These are phyloP conservation scores for Caerostris darwini DNA, from an alignment of 1,140 invertebrate genomes.

Conservation along the genomic window DNA sequence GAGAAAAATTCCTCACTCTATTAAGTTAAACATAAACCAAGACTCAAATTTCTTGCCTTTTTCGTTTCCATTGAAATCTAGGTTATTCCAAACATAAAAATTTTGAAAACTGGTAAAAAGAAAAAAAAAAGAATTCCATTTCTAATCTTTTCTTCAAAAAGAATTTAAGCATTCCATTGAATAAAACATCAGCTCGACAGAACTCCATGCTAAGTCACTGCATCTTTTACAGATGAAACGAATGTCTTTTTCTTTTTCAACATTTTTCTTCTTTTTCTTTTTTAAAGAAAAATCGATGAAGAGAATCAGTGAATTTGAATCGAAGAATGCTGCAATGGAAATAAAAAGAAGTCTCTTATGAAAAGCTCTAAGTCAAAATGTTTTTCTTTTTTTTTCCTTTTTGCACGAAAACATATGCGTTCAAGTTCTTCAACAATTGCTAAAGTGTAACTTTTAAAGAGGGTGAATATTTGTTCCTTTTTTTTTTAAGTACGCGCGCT, in stretches of 20 bases:
- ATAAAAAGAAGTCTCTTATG: too few species aligned
- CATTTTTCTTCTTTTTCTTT: neutral
- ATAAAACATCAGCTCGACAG: slow-evolving; percentile 60
- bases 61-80: neutral
- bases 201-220: slow-evolving; percentile 17
- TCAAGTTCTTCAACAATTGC: neutral
- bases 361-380: neutral
- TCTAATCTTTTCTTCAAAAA: slow-evolving; percentile 39
- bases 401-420: neutral
- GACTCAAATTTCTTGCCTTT: neutral
- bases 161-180: slow-evolving; percentile 54
- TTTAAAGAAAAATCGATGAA: slow-evolving; percentile 14
- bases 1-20: neutral
- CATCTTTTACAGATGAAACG: slow-evolving; percentile 57
- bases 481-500: neutral
- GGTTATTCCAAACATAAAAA: slow-evolving; percentile 4
- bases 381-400: neutral
- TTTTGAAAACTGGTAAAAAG: neutral
- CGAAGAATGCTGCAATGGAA: slow-evolving; percentile 40
- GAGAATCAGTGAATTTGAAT: slow-evolving; percentile 33
- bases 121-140: neutral
- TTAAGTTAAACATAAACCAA: neutral
- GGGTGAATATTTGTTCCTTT: neutral
- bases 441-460: neutral
- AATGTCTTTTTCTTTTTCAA: slow-evolving; percentile 8